These are phyloP conservation scores for Hypomecis atomaria DNA, from an alignment of 2,888 invertebrate species.

Conservation along the genomic window DNA sequence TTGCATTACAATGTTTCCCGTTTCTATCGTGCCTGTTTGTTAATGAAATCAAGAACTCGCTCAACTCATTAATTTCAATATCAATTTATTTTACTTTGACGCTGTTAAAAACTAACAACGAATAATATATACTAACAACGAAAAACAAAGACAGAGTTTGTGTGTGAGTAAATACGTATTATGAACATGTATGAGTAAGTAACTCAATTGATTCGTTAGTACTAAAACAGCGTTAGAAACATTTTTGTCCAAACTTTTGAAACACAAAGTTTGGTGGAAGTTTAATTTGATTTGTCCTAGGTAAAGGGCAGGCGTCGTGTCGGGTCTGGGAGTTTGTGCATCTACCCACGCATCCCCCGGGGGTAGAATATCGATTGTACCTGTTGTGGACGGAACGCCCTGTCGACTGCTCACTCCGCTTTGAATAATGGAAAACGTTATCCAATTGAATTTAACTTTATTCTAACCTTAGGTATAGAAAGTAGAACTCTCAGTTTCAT, in stretches of 20 bases:
- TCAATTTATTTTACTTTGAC: not conserved
- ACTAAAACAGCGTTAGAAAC: too few species aligned
- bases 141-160: too few species aligned
- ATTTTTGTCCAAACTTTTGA: too few species aligned
- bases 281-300: slow-evolving; percentile 9
- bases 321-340: slow-evolving; percentile 59
- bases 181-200: too few species aligned
- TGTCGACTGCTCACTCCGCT: slow-evolving; percentile 33
- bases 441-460: slow-evolving; percentile 45
- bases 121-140: too few species aligned
- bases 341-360: slow-evolving; percentile 53
- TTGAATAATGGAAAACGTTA: slow-evolving; percentile 49
- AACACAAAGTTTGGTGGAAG: too few species aligned
- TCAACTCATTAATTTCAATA: too few species aligned
- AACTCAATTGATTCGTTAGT: not conserved
- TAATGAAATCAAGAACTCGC: not conserved
- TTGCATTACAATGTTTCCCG: not conserved
- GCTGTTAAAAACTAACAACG: too few species aligned
- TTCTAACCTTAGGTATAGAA: not conserved
- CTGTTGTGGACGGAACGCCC: slow-evolving; percentile 48
- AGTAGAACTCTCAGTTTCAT: too few species aligned
- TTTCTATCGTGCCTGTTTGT: not conserved
- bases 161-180: too few species aligned
- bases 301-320: slow-evolving; percentile 53
- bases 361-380: slow-evolving; percentile 71